These are phyloP conservation scores for Protobothrops mucrosquamatus DNA, from an alignment of 2,113 vertebrate species.

Conservation along the genomic window DNA sequence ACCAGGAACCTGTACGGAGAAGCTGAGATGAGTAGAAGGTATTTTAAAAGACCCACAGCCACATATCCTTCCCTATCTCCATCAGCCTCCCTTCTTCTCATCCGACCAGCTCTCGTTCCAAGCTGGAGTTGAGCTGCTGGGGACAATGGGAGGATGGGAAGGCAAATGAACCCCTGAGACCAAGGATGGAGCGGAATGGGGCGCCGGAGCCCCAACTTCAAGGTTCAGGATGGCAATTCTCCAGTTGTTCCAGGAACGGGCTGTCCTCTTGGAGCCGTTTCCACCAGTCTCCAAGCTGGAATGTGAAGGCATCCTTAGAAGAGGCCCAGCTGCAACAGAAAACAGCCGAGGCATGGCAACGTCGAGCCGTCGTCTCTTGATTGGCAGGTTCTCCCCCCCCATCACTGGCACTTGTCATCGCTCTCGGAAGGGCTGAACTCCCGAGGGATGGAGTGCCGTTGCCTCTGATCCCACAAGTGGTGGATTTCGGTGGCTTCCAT, in stretches of 20 bases:
- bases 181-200: not conserved
- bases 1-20: not conserved
- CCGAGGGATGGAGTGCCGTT: constrained; percentile 79
- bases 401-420: constrained; percentile 82
- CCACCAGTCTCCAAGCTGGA: not conserved
- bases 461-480: constrained; percentile 91
- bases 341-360: not conserved
- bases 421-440: constrained; percentile 82
- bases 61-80: not conserved
- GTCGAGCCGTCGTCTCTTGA: not conserved
- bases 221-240: not conserved
- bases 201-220: not conserved
- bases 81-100: not conserved
- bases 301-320: not conserved
- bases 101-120: no score
- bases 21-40: not conserved
- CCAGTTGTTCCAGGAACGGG: not conserved
- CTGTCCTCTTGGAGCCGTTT: no score
- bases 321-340: not conserved
- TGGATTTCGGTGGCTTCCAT: constrained; percentile 89
- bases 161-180: not conserved
- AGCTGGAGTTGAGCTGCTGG: not conserved
- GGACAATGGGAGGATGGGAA: not conserved
- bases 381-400: not conserved
- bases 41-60: not conserved